Evolutionary conservation across 2,888 invertebrate genomes (phyloP), one percentile per base, ranked within the genome.

Genomic region (Ichneumon xanthorius): DNA sequence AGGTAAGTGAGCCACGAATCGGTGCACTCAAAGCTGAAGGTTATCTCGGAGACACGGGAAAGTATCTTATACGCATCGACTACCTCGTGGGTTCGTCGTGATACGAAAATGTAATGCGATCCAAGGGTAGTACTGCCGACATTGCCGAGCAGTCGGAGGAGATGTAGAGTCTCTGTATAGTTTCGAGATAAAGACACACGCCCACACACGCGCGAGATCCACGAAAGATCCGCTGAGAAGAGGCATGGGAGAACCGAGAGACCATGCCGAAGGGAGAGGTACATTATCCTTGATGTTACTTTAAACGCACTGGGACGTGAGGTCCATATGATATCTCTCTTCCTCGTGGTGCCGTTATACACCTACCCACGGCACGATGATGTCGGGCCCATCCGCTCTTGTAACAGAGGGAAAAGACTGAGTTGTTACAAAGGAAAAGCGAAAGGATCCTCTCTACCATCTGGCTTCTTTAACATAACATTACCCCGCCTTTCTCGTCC

Each of bases 241-340:
- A 61, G 58, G 33, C 33, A 50, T 11, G 73, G 45, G 61, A 45
- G 63, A 65, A 61, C 61, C 19, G 65, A 45, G 65, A 76, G 65
- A 53, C 87, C 89, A 88, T 86, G 87, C 85, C 85, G 86, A 85
- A 88, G 88, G 87, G 87, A 88, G 85, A 79, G 87, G 89, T 90
- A 88, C 90, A 90, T 92, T 90, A 89, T 87, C 86, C 85, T 89
- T 87, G 88, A 89, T 88, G 89, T 87, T 86, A 89, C 87, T 89
- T 89, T 90, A 89, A 89, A 88, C 87, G 89, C 85, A 81, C 73
- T 72, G 84, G 67, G 67, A 87, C 85, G 87, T 84, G 87, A 83
- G 82, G 75, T 67, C 79, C 84, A 84, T 87, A 82, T 79, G 87
- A 88, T 86, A 85, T 87, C 80, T 78, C 77, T 81, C 71, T 80